Evolutionary conservation across 64 coral and sea anemone species (phyloP), one percentile per base, ranked within the genome.

Genomic region (Montipora cactus): DNA sequence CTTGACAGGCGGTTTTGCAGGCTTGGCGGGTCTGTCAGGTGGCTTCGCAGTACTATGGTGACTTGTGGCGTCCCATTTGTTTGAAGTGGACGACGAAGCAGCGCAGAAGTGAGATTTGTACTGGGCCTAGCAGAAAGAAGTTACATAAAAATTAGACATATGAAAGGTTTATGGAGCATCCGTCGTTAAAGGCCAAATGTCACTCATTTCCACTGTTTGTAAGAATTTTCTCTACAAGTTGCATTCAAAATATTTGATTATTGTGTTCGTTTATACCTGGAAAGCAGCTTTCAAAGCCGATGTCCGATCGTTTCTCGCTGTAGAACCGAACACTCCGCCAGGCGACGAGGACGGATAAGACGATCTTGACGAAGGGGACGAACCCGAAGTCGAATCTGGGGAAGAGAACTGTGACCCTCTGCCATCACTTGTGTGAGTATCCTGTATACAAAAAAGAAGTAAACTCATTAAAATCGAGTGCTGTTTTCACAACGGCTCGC

Each of bases 101-200:
- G 93, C 88, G 44, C 90, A 79, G 21, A 97, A 97, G 75, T 94
- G 92, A 44, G 92, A 90, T 73, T 94, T 97, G 66, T 95, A 97
- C 77, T 97, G 96, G 5, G 96, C 92, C 96, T 97, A 84, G 51
- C 7, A 58, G 88, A 25, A 79, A 8, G 52, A 25, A 13, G 22
- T 51, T 23, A 44, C 12, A 77, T 91, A 3, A 44, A 28, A 10
- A 16, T 21, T 28, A 75, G 18, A 88, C 23, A 50, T 75, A 16
- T 5, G 13, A 55, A 14, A 25, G 71, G 71, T 22, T 28, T 5
- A 74, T 4, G 67, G 67, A 16, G n/a, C 1, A 16, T 19, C 15
- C 12, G 18, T 70, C 67, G 5, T 70, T 5, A 37, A 37, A 37
- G 28, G 28, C 28, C 28, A 37, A 37, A 37, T 37, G 1, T 37